Evolutionary conservation across 2,113 vertebrate genomes (phyloP).

Genomic region (human (Homo sapiens)): GRCh38 chr3:68528001-68528500

Average conservation of each 20-base stretch:
- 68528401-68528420: not conserved
- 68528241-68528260: not conserved
- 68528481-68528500: not conserved
- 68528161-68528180: not conserved
- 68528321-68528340: not conserved
- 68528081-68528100: not conserved
- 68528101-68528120: not conserved
- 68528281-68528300: not conserved
- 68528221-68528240: conserved; percentile 16
- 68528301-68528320: not conserved
- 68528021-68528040: not conserved
- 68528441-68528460: not conserved
- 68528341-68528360: not conserved
- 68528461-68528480: not conserved
- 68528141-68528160: not conserved
- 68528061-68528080: not conserved
- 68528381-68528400: not conserved
- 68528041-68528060: not conserved
- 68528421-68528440: not conserved
- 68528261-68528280: not conserved
- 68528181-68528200: not conserved
- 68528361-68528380: not conserved
- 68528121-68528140: not conserved
- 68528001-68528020: not conserved
- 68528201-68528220: not conserved